phyloP scores from a whole-genome alignment of 2,888 invertebrate genomes.

The Drosophila tanythrix region DNA sequence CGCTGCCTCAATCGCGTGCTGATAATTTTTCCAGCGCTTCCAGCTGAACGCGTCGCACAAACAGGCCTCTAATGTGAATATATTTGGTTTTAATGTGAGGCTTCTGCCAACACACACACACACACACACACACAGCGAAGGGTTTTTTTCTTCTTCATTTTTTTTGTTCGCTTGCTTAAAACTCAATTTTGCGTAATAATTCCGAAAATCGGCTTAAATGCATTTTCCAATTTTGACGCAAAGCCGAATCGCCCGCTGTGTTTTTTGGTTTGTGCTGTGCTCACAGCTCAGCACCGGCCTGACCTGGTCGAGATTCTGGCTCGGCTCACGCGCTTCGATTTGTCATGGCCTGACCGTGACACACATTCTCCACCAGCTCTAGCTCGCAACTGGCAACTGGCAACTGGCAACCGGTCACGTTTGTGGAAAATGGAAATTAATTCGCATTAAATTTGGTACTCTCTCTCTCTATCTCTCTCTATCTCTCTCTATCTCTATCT shows the following conservation, averaged over 20 bases:
- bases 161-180: conserved; percentile 14
- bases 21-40: conserved; percentile 64
- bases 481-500: conserved; percentile 8
- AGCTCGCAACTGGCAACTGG: neutral
- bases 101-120: conserved; percentile 3
- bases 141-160: conserved; percentile 8
- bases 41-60: conserved; percentile 60
- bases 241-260: conserved; percentile 46
- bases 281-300: neutral
- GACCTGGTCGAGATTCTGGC: conserved; percentile 39
- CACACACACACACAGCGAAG: conserved; percentile 16
- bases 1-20: conserved; percentile 75
- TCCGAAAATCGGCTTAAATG: conserved; percentile 65
- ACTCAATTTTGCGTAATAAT: conserved; percentile 76
- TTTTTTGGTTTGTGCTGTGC: conserved; percentile 47
- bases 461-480: neutral
- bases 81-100: conserved; percentile 48
- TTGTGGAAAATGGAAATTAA: conserved; percentile 66
- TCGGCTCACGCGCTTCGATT: conserved; percentile 72
- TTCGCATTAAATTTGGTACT: conserved; percentile 70
- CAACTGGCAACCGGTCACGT: conserved; percentile 54
- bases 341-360: conserved; percentile 74
- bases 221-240: conserved; percentile 37
- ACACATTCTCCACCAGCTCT: conserved; percentile 49
- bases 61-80: conserved; percentile 57